Conservation (phyloP, 2,797 vertebrate species). For the Odontamblyopus lacepedii region DNA sequence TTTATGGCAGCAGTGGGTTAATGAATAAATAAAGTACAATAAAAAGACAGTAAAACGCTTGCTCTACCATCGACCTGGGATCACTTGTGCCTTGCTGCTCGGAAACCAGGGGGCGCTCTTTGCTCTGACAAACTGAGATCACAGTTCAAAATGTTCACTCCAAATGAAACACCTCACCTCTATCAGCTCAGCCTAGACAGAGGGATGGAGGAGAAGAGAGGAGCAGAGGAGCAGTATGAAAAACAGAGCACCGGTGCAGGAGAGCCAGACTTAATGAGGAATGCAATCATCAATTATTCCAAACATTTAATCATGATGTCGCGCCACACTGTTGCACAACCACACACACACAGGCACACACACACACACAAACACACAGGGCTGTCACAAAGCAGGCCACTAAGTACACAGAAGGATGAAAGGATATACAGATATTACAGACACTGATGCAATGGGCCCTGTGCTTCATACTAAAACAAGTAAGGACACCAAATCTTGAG, state of each 20-base stretch:
- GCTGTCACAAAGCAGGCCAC: conserved; percentile 28
- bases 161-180: conserved; percentile 51
- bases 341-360: conserved; percentile 2
- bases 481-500: too few relatives aligned
- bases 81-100: conserved; percentile 5
- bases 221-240: conserved; percentile 47
- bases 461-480: conserved; percentile 26
- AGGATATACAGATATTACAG: conserved; percentile 15
- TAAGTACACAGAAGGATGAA: conserved; percentile 25
- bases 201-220: conserved; percentile 54
- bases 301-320: conserved; percentile 74
- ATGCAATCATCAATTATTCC: conserved; percentile 79
- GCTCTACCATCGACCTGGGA: not conserved
- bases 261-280: conserved; percentile 72
- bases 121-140: conserved; percentile 17
- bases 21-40: conserved; percentile 26
- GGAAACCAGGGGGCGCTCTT: conserved; percentile 32
- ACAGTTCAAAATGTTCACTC: conserved; percentile 58
- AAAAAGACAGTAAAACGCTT: not conserved
- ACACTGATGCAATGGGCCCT: conserved; percentile 15
- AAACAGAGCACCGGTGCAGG: conserved; percentile 59
- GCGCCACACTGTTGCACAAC: conserved; percentile 58
- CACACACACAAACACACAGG: conserved; percentile 45
- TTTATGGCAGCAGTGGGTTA: conserved; percentile 27
- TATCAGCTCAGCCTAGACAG: conserved; percentile 42